Evolutionary conservation across 1,140 invertebrate species (phyloP), one percentile per base, ranked within the genome.

Genomic region (Macrobrachium nipponense): DNA sequence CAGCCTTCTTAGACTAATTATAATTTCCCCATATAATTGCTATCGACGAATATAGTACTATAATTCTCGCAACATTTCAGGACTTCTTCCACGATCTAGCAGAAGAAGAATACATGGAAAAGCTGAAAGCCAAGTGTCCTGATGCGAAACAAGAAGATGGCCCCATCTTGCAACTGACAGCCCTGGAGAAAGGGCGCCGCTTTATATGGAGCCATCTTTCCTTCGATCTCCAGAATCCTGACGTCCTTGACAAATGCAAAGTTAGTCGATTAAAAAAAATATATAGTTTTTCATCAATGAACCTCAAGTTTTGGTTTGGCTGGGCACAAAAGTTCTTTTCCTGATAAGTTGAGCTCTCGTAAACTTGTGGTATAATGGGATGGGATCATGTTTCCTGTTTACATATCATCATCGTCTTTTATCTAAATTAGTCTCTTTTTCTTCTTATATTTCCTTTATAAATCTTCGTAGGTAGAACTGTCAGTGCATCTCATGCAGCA

Each of bases 141-240:
- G 66, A n/a, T 11, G 7, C 66, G 0, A 70, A 14, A 20, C 20
- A 11, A 12, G 66, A 70, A 15, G 66, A 70, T 14, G 20, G 66
- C 66, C n/a, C 36, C 11, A 70, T 36, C 36, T n/a, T 23, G 15
- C 66, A 70, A 10, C 20, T 70, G 11, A 36, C 66, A 20, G 66
- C 23, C 12, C 20, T 36, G 23, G 66, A 23, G 12, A 68, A 14
- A 36, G n/a, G 8, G 18, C 91, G 90, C 14, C 87, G 92, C 58
- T 89, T 92, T n/a, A 90, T 92, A 17, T 92, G 92, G 89, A 91
- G 91, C 59, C 92, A 92, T 88, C 88, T 92, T 17, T 91, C 91
- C 36, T 88, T 89, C 51, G 88, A 89, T 43, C 87, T 92, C 27
- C 79, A 92, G 60, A 91, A 91, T 17, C 79, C 87, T 27, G 75